A percentile compares a stretch with the other conserved stretches of the same genome.
These are phyloP conservation scores for Neoaliturus tenellus DNA, from an alignment of 2,888 invertebrate species.

Conservation along the genomic window DNA sequence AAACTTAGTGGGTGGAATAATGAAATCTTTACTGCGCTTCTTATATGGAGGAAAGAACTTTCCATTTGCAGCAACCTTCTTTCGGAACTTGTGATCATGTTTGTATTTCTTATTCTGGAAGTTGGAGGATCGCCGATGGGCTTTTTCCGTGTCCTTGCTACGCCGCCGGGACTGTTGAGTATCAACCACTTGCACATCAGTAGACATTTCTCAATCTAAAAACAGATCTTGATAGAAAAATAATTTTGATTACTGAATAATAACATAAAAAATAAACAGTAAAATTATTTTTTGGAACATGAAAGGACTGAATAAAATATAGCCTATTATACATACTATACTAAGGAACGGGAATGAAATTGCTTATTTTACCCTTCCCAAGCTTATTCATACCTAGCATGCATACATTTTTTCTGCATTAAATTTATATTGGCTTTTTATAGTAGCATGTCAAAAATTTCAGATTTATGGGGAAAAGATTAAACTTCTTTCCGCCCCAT, in stretches of 20 bases:
- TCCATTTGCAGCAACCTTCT: conserved; percentile 78
- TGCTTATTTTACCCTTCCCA: no score
- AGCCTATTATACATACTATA: not conserved
- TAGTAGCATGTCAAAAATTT: no score
- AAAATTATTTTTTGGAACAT: no score
- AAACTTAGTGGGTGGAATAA: conserved; percentile 92
- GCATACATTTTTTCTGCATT: no score
- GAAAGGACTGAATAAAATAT: not conserved
- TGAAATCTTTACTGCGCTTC: conserved; percentile 83
- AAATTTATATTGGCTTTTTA: no score
- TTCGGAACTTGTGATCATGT: conserved; percentile 74
- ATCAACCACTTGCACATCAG: conserved; percentile 55
- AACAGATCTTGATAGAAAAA: conserved; percentile 29
- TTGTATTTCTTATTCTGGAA: conserved; percentile 70
- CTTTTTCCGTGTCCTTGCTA: conserved; percentile 50
- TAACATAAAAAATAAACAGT: not conserved
- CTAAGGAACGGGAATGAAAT: no score
- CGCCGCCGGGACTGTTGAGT: conserved; percentile 45
- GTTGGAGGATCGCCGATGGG: conserved; percentile 49
- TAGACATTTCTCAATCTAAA: conserved; percentile 54
- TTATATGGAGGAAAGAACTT: conserved; percentile 87
- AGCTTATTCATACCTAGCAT: no score
- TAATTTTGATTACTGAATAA: not conserved
- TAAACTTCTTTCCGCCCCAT: no score
- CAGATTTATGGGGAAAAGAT: no score